phyloP scores from a whole-genome alignment of 2,888 invertebrate genomes.

The Lamproptera curius region DNA sequence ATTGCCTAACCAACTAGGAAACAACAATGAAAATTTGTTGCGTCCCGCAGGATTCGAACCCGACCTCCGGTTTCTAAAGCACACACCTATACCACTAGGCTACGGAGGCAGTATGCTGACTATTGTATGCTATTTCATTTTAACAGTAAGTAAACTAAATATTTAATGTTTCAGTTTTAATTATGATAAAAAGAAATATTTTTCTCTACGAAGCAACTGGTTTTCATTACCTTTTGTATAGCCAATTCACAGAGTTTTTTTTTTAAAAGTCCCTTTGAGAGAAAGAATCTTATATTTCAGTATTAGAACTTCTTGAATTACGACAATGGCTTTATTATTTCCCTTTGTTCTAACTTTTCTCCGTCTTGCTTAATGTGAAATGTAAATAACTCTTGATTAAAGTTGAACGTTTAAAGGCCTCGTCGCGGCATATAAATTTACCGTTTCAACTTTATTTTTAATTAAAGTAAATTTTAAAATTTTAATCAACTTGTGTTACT shows the following conservation, averaged over 20 bases:
- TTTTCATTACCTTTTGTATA: too few species aligned
- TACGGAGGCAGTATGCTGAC: too few species aligned
- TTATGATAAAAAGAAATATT: not conserved
- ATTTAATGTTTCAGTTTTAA: not conserved
- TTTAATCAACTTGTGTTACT: too few species aligned
- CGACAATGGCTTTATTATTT: not conserved
- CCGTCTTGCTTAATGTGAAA: not conserved
- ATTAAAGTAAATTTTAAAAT: not conserved
- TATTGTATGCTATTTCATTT: too few species aligned
- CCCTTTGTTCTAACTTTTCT: not conserved
- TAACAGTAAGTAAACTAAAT: too few species aligned
- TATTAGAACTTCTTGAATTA: not conserved
- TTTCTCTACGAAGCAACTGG: too few species aligned
- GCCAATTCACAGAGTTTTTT: too few species aligned
- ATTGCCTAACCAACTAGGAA: too few species aligned
- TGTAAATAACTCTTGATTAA: not conserved
- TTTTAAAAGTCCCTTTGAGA: not conserved
- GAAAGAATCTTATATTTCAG: not conserved
- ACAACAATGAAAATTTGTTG: too few species aligned
- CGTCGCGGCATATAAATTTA: not conserved
- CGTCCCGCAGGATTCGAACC: too few species aligned
- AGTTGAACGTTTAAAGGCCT: not conserved
- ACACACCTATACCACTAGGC: too few species aligned
- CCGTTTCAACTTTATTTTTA: not conserved
- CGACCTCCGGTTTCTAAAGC: too few species aligned